phyloP scores from a whole-genome alignment of 1,140 invertebrate species.

The Heliothis virescens region DNA sequence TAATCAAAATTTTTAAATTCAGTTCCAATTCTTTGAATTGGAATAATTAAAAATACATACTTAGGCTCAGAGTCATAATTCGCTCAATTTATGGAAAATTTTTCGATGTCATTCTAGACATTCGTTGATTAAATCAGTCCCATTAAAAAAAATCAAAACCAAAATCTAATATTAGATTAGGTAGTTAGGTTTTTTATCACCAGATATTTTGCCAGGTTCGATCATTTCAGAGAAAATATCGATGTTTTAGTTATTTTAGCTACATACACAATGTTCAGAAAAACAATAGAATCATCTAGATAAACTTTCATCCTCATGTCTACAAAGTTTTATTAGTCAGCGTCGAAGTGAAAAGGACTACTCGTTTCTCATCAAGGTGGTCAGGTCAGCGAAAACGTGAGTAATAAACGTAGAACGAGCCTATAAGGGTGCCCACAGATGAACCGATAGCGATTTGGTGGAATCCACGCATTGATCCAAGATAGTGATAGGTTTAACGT shows the following conservation, averaged over 20 bases:
- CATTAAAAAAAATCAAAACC: too few relatives aligned
- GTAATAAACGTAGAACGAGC: conserved; percentile 52
- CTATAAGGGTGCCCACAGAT: conserved; percentile 41
- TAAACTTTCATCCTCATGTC: conserved; percentile 4
- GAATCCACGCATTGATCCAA: background rate
- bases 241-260: background rate
- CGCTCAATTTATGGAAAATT: background rate
- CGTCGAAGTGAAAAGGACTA: conserved; percentile 45
- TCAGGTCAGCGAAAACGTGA: conserved; percentile 57
- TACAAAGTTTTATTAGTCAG: conserved; percentile 50
- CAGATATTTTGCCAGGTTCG: too few relatives aligned
- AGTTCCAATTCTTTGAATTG: too few relatives aligned
- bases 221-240: too few relatives aligned
- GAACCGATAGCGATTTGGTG: conserved; percentile 23
- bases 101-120: background rate
- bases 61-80: too few relatives aligned
- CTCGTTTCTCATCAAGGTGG: conserved; percentile 49
- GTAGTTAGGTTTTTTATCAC: too few relatives aligned
- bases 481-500: conserved; percentile 5
- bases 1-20: too few relatives aligned
- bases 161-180: too few relatives aligned
- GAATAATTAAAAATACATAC: too few relatives aligned
- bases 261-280: background rate
- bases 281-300: background rate
- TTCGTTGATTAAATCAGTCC: too few relatives aligned